Conservation (phyloP, 1,140 invertebrate genomes). For the Rhynchophorus ferrugineus region DNA sequence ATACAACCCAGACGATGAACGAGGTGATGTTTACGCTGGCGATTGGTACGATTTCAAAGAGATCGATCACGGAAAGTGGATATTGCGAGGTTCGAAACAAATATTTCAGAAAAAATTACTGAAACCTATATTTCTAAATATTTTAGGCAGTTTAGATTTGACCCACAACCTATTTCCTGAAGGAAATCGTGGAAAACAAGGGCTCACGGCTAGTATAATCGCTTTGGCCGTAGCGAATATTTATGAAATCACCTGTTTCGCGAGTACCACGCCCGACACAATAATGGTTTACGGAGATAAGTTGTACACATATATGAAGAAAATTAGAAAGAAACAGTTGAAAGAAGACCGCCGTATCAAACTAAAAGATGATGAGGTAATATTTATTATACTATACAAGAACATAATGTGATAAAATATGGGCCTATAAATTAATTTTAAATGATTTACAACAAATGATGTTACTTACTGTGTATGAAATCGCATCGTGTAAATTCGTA, state of each 20-base stretch:
- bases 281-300: constrained; percentile 47
- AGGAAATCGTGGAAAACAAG: constrained; percentile 33
- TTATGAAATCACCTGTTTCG: constrained; percentile 38
- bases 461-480: background rate
- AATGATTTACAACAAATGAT: no score
- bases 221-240: constrained; percentile 31
- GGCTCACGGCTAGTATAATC: constrained; percentile 25
- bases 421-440: constrained; percentile 14
- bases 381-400: no score
- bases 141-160: constrained; percentile 27
- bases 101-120: background rate
- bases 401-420: no score
- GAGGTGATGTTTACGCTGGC: constrained; percentile 25
- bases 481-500: no score
- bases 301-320: constrained; percentile 37
- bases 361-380: constrained; percentile 29
- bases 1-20: constrained; percentile 24
- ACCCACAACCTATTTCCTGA: constrained; percentile 32
- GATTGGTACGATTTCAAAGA: constrained; percentile 37
- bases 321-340: constrained; percentile 35
- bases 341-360: constrained; percentile 31
- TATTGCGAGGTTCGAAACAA: constrained; percentile 27
- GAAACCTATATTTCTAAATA: no score
- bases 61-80: constrained; percentile 35
- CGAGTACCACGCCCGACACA: constrained; percentile 40